Conservation (phyloP, 2,888 invertebrate genomes). For the Melikaiella ostensackeni region DNA sequence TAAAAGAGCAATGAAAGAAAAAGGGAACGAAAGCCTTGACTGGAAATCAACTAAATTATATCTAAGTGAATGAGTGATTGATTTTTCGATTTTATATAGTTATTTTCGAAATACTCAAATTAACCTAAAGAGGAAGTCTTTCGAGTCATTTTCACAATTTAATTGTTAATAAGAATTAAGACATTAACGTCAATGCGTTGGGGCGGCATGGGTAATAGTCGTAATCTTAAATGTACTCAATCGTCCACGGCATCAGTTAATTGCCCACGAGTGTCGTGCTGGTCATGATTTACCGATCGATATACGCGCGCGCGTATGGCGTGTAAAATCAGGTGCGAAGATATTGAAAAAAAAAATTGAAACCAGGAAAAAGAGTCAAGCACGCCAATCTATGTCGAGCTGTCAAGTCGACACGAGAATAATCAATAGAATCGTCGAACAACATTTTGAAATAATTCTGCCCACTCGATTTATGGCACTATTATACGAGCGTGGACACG, state of each 20-base stretch:
- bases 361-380: conserved; percentile 29
- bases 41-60: too few species aligned
- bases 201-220: conserved; percentile 55
- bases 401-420: conserved; percentile 49
- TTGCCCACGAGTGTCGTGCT: conserved; percentile 62
- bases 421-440: conserved; percentile 52
- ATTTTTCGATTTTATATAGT: too few species aligned
- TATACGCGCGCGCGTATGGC: conserved; percentile 43
- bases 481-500: conserved; percentile 54
- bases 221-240: conserved; percentile 63
- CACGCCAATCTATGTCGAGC: conserved; percentile 52
- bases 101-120: too few species aligned
- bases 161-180: conserved; percentile 16
- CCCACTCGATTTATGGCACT: conserved; percentile 58
- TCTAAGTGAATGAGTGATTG: too few species aligned
- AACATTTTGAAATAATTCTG: conserved; percentile 56
- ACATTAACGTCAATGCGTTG: conserved; percentile 36
- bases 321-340: conserved; percentile 56
- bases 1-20: too few species aligned
- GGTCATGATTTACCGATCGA: conserved; percentile 68
- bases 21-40: too few species aligned
- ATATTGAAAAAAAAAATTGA: conserved; percentile 50
- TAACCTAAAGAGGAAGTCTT: not conserved
- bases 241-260: conserved; percentile 63
- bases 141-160: not conserved